Base-by-base conservation (phyloP, 2,113 vertebrate genomes). In the Gallinago media region DNA sequence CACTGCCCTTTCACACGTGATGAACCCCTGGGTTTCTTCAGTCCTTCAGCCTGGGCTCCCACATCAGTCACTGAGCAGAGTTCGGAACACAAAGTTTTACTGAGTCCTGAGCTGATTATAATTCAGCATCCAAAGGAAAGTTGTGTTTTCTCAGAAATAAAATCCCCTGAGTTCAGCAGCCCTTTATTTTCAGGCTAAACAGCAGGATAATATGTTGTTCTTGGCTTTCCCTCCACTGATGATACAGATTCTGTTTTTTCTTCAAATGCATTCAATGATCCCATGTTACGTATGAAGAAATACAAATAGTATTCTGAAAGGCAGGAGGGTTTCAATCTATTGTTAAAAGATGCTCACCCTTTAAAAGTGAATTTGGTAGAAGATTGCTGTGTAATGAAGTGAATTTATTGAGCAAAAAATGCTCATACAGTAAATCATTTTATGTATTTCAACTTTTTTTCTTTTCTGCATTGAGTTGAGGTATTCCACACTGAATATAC, bases 1-100 rank as follows among this genome's bases (percentile, higher is more conserved):
- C 36, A 36, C 38, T 40, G 11, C 11, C 67, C 42, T 31, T 78
- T 42, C 1, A 1, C 10, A 46, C 0, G 0, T 11, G 27, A 31
- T 3, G 21, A 29, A 49, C 23, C 4, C 1, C 4, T 6, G 44
- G 1, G 12, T 52, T 46, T 77, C 54, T 54, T 29, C 22, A 68
- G 32, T 19, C 19, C 2, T 3, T 27, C 32, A 32, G 15, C 47
- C 49, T 80, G 44, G 17, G 18, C 32, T 65, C 9, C 20, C 9
- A 7, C 8, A 20, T 9, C 31, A 40, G 27, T 19, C 49, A 44
- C 46, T 47, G 46, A 47, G 46, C 10, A 42, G 25, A 8, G 23
- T 23, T 5, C 58, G 8, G 17, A 40, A 49, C 9, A 65, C 12
- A 77, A 26, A n/a, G 11, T 58, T 36, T 38, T 16, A 47, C 52